Conservation (phyloP, 2,113 vertebrate species). For the Dendropsophus ebraccatus region DNA sequence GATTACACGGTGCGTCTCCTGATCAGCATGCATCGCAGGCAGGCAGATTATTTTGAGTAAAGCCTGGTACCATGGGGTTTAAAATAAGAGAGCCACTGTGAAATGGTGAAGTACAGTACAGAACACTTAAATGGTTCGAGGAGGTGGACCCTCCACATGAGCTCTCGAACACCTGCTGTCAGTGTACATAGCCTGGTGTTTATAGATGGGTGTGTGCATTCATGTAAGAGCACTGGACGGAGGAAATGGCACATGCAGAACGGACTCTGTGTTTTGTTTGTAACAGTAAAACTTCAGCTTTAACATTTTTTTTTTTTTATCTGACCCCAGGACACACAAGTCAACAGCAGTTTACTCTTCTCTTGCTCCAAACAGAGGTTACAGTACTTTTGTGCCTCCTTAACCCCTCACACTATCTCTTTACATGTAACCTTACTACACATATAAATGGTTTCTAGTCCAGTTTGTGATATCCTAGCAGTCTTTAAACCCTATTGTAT, state of each 20-base stretch:
- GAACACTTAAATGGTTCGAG: conserved; percentile 53
- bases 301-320: not conserved
- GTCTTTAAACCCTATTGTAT: not conserved
- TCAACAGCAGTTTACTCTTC: not conserved
- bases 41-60: conserved; percentile 46
- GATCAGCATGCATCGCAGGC: conserved; percentile 38
- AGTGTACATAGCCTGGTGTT: not conserved
- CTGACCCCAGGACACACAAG: not conserved
- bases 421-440: not conserved
- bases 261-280: not conserved
- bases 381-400: not conserved
- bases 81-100: conserved; percentile 44
- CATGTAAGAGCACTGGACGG: not conserved
- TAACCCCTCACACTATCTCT: not conserved
- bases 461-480: not conserved
- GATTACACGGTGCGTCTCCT: conserved; percentile 46
- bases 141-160: conserved; percentile 41
- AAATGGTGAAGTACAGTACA: conserved; percentile 36
- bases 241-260: conserved; percentile 11
- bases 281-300: not conserved
- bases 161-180: conserved; percentile 39
- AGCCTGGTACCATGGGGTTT: conserved; percentile 44
- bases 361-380: not conserved
- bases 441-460: not conserved
- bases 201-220: conserved; percentile 18